Percentiles rank a stretch among this genome's conserved stretches.
Conservation (phyloP, 2,113 vertebrate species). For the Phylloscopus trochiloides region DNA sequence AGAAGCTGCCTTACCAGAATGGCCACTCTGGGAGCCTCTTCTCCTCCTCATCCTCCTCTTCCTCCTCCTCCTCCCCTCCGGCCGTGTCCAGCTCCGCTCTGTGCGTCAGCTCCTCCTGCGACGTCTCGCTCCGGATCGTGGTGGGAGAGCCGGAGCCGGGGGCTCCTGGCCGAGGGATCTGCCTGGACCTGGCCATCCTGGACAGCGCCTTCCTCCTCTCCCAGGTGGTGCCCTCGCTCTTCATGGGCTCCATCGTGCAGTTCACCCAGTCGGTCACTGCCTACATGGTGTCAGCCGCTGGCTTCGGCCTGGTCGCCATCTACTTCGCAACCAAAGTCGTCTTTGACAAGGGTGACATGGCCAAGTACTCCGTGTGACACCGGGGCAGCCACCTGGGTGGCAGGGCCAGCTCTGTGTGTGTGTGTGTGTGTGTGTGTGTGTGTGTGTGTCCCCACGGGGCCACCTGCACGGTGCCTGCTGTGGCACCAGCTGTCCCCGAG, state of each 20-base stretch:
- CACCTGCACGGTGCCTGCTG: accelerated
- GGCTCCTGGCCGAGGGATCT: conserved; percentile 74
- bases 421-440: no score
- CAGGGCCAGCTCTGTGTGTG: accelerated
- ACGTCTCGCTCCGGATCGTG: conserved; percentile 55
- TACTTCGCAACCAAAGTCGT: conserved; percentile 82
- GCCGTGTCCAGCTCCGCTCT: conserved; percentile 31
- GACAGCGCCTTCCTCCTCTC: conserved; percentile 88
- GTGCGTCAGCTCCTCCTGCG: conserved; percentile 68
- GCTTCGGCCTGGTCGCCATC: conserved; percentile 80
- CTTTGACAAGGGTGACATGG: conserved; percentile 81
- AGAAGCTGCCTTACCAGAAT: conserved; percentile 58
- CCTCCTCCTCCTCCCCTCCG: background rate
- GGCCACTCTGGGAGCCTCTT: conserved; percentile 41
- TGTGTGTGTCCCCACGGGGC: background rate
- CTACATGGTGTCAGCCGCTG: conserved; percentile 80
- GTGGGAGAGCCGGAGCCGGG: conserved; percentile 53
- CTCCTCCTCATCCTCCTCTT: background rate
- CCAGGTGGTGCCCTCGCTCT: conserved; percentile 83
- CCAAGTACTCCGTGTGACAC: conserved; percentile 46
- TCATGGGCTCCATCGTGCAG: conserved; percentile 85
- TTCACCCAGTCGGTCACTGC: conserved; percentile 80
- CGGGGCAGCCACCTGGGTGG: background rate
- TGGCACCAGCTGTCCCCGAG: background rate
- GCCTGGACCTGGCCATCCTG: conserved; percentile 86